Conservation (phyloP, 2,113 vertebrate genomes). For the Ranitomeya imitator region DNA sequence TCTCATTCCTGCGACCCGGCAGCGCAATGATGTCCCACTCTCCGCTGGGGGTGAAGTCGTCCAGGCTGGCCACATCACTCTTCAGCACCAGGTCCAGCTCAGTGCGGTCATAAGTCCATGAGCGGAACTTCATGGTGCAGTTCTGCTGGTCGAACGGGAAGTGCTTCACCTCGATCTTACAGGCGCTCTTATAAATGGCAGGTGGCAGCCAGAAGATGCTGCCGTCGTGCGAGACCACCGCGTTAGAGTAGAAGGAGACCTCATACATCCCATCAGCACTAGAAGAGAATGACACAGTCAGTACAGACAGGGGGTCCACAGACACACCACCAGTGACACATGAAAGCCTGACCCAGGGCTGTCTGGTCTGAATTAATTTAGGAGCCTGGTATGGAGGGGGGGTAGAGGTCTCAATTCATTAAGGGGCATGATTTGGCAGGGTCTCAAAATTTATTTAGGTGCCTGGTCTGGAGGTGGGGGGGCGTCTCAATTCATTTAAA, state of each 20-base stretch:
- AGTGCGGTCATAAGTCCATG: slow-evolving; percentile 93
- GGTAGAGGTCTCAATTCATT: no score
- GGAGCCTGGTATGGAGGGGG: no score
- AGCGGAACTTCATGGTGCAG: slow-evolving; percentile 95
- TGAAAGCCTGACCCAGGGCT: no score
- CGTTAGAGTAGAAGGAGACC: slow-evolving; percentile 97
- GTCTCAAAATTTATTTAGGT: no score
- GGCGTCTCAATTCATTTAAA: no score
- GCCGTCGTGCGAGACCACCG: slow-evolving; percentile 90
- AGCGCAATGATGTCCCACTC: slow-evolving; percentile 95
- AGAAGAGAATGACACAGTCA: not conserved
- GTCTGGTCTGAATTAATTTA: no score
- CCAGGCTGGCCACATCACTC: slow-evolving; percentile 89
- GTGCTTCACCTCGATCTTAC: slow-evolving; percentile 96
- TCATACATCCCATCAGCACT: slow-evolving; percentile 96
- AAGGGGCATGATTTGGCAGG: no score
- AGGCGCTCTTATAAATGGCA: slow-evolving; percentile 95
- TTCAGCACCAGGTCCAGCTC: slow-evolving; percentile 93
- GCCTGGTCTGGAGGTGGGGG: no score
- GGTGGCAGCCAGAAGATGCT: slow-evolving; percentile 97
- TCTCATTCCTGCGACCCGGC: slow-evolving; percentile 88
- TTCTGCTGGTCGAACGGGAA: slow-evolving; percentile 98
- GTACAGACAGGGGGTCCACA: no score
- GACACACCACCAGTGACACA: no score
- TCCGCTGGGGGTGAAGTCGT: slow-evolving; percentile 93